Evolutionary conservation across 1,140 invertebrate species (phyloP), one percentile per base, ranked within the genome.

Genomic region (Littorina saxatilis): DNA sequence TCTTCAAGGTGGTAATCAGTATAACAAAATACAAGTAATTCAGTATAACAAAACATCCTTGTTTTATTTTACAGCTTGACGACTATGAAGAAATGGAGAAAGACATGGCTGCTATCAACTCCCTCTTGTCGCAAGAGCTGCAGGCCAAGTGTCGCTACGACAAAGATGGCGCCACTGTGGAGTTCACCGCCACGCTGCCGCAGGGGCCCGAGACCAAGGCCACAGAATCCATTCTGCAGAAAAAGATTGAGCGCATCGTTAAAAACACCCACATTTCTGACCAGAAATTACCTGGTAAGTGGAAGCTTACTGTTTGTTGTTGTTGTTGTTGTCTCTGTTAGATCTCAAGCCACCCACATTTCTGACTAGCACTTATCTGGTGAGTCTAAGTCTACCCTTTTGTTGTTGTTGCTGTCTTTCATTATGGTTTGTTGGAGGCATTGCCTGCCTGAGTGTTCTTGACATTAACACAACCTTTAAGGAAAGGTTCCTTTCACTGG

Each of bases 41-140:
- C n/a, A n/a, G n/a, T n/a, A n/a, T n/a, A n/a, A n/a, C n/a, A n/a
- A n/a, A n/a, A n/a, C n/a, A n/a, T n/a, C n/a, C n/a, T n/a, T n/a
- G n/a, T n/a, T n/a, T n/a, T n/a, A 7, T 61, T 61, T 61, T 50
- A 2, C 70, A 78, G 76, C 55, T 78, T 20, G 76, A 78, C 35
- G 75, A 61, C 58, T 61, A 63, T 20, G 55, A 58, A 9, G 55
- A 78, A 37, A 78, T 78, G 55, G 76, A 61, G 55, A 78, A 63
- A 20, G 76, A 78, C 39, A 78, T 78, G 76, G 55, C 35, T 37
- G 76, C 76, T 13, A 43, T 78, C 55, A 63, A 78, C 76, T 40
- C 55, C 29, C 37, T 78, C 3, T 39, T 78, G 55, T 63, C 76
- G 13, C 76, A 78, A 39, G 76, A 78, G 39, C 76, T 78, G 55